Evolutionary conservation across 2,888 invertebrate species (phyloP), one percentile per base, ranked within the genome.

Genomic region (Toxonevra muliebris): DNA sequence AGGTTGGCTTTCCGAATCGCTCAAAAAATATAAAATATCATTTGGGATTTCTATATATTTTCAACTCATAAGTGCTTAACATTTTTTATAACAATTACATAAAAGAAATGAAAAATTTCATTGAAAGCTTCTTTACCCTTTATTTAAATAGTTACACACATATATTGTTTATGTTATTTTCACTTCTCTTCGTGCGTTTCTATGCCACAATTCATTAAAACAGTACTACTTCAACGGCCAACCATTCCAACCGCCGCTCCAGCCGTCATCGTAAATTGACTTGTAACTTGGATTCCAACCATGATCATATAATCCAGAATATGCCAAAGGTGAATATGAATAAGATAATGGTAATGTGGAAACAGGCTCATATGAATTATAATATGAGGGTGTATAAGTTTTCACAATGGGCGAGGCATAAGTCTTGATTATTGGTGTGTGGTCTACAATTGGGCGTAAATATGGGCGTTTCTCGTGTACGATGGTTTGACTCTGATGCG

Each of bases 391-490:
- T 30, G 68, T 50, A 42, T 67, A 69, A 1, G 67, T 41, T 40
- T 69, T 60, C 13, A 73, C 9, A 45, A 69, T 57, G 11, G 76
- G 74, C 8, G 70, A 74, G 30, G 30, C 2, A 75, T 68, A 70
- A 4, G 76, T 57, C 52, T 75, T 79, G 42, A 80, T 66, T 2
- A 80, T 69, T 0, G 83, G 82, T 4, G 79, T 58, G 58, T 81
- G 80, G 0, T 77, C 76, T 11, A 82, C 61, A 50, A 83, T 81
- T 20, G 82, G 82, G 8, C 82, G 76, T 68, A 81, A 73, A 48
- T 82, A 83, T 15, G 83, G 83, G 60, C 84, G 80, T 68, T 82
- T 83, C 73, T 83, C 83, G 61, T 83, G 83, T 15, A 83, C 81
- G 71, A 83, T 82, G 13, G 83, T 83, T 54, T 83, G 83, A 66